Percentiles rank a stretch among this genome's conserved stretches.
Evolutionary conservation across 2,888 invertebrate genomes (phyloP).

Genomic region (Eupithecia vulgata): DNA sequence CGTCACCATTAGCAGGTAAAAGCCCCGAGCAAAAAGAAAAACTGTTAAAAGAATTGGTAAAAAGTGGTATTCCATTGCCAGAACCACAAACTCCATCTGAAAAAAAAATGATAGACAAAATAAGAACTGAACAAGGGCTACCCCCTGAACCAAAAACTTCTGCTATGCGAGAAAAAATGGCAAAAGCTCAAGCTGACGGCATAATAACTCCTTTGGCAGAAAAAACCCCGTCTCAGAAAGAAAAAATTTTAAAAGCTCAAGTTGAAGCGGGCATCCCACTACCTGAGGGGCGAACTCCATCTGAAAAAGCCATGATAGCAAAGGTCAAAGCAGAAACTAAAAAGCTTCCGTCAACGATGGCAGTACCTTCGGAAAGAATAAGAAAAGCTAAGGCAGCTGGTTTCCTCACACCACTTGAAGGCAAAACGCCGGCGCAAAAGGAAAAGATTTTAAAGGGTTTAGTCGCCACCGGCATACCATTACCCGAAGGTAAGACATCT

Average conservation of each 20-base stretch:
- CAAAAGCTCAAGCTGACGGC: not conserved
- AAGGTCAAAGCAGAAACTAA: not conserved
- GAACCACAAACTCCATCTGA: not conserved
- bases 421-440: slow-evolving; percentile 3
- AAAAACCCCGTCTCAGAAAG: not conserved
- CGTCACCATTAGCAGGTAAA: not conserved
- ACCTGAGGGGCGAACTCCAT: not conserved
- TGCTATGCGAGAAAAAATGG: not conserved
- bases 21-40: not conserved
- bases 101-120: not conserved
- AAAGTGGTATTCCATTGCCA: not conserved
- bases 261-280: not conserved
- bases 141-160: slow-evolving; percentile 35
- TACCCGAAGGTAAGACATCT: slow-evolving; percentile 41
- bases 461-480: not conserved
- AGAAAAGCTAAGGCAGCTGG: not conserved
- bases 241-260: not conserved
- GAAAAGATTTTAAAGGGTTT: slow-evolving; percentile 8
- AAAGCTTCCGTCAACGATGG: not conserved
- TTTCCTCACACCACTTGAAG: slow-evolving; percentile 1
- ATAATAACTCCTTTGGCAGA: not conserved
- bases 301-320: not conserved
- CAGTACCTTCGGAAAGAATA: not conserved
- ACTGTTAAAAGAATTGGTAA: not conserved
- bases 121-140: not conserved